phyloP scores from a whole-genome alignment of 1,140 invertebrate species.

The Andrena cerasifolii region DNA sequence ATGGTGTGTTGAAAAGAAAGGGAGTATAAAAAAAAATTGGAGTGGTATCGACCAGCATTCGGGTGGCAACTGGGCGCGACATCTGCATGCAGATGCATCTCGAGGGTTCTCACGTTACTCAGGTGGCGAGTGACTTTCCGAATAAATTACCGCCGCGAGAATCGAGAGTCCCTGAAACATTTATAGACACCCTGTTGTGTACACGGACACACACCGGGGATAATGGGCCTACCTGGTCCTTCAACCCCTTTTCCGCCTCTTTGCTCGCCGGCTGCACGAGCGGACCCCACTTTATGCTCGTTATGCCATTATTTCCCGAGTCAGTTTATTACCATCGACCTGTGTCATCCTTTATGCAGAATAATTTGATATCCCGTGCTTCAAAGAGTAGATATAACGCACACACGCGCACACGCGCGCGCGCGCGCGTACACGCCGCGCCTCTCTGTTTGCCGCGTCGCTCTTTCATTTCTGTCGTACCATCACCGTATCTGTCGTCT shows the following conservation, averaged over 20 bases:
- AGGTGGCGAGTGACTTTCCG: slow-evolving; percentile 72
- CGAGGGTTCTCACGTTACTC: slow-evolving; percentile 76
- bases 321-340: slow-evolving; percentile 70
- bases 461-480: slow-evolving; percentile 8
- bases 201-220: slow-evolving; percentile 59
- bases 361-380: slow-evolving; percentile 66
- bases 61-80: slow-evolving; percentile 64
- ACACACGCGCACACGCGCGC: no score
- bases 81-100: slow-evolving; percentile 69
- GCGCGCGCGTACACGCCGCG: neutral
- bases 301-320: slow-evolving; percentile 68
- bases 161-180: slow-evolving; percentile 67
- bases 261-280: slow-evolving; percentile 66
- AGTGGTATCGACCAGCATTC: slow-evolving; percentile 40
- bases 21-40: neutral
- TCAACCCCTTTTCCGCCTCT: slow-evolving; percentile 68
- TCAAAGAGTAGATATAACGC: slow-evolving; percentile 55
- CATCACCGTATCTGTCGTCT: neutral
- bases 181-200: slow-evolving; percentile 68
- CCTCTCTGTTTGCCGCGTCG: neutral
- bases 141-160: slow-evolving; percentile 73
- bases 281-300: slow-evolving; percentile 66
- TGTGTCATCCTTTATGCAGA: slow-evolving; percentile 69
- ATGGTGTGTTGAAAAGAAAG: neutral
- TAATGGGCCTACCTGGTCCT: slow-evolving; percentile 72